These are phyloP conservation scores for Drosophila cognata DNA, from an alignment of 2,888 invertebrate species.

Conservation along the genomic window DNA sequence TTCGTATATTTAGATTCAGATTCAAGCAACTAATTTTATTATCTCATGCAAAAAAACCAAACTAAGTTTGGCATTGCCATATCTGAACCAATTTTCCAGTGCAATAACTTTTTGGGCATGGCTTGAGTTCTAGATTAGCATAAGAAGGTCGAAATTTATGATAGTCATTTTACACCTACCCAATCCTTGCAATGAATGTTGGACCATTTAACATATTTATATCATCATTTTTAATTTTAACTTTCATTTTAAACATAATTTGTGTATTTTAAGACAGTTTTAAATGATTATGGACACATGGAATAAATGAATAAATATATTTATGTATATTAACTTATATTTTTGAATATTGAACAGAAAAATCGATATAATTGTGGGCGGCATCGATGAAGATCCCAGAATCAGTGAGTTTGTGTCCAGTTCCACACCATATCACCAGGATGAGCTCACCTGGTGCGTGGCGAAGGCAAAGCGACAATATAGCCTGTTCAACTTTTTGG, in stretches of 20 bases:
- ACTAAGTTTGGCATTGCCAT: background rate
- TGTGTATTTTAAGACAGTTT: background rate
- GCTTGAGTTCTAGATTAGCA: background rate
- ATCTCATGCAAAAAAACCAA: background rate
- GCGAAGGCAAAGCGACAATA: slow-evolving; percentile 75
- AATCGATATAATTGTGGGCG: slow-evolving; percentile 83
- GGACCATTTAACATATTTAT: background rate
- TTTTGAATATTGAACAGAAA: slow-evolving; percentile 56
- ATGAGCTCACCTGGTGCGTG: slow-evolving; percentile 85
- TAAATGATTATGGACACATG: too few species aligned
- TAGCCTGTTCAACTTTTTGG: slow-evolving; percentile 81
- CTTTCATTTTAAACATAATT: background rate
- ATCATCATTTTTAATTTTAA: background rate
- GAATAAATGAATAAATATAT: background rate
- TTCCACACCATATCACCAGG: slow-evolving; percentile 83
- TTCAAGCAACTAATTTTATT: background rate
- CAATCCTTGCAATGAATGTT: background rate
- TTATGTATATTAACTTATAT: background rate
- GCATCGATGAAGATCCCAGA: slow-evolving; percentile 83
- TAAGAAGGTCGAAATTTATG: background rate
- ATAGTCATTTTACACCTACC: background rate
- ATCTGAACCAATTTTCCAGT: background rate
- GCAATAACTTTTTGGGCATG: background rate
- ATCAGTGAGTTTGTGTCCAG: slow-evolving; percentile 81
- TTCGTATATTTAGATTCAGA: background rate